Conservation (phyloP, 1,140 invertebrate species). For the Danaus plexippus region DNA sequence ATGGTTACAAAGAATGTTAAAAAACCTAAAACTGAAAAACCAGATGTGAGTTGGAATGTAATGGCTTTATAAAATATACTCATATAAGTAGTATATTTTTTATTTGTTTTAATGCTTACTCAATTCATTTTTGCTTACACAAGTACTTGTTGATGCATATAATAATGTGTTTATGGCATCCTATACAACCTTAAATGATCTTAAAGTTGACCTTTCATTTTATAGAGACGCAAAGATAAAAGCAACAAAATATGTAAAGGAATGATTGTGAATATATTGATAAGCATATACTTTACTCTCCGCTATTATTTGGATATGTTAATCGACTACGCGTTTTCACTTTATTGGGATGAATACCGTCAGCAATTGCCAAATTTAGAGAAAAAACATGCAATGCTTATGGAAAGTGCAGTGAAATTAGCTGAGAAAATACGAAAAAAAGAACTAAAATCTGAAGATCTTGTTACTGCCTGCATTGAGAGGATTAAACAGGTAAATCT, state of each 20-base stretch:
- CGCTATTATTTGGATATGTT: constrained; percentile 41
- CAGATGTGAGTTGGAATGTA: constrained; percentile 1
- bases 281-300: constrained; percentile 37
- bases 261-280: constrained; percentile 41
- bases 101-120: too few relatives aligned
- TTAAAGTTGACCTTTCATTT: constrained; percentile 5
- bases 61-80: too few relatives aligned
- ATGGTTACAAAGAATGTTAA: constrained; percentile 10
- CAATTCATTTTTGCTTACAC: too few relatives aligned
- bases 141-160: too few relatives aligned
- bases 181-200: too few relatives aligned
- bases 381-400: constrained; percentile 73
- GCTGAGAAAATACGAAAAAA: constrained; percentile 78
- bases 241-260: constrained; percentile 46
- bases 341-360: constrained; percentile 73
- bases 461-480: constrained; percentile 83
- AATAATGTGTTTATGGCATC: too few relatives aligned
- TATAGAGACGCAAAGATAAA: constrained; percentile 41
- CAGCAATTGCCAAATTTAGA: constrained; percentile 72
- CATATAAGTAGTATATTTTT: too few relatives aligned
- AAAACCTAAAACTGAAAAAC: constrained; percentile 7
- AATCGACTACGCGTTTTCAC: constrained; percentile 47
- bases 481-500: constrained; percentile 80
- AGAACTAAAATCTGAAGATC: constrained; percentile 76
- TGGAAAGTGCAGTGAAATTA: constrained; percentile 77